Evolutionary conservation across 2,113 vertebrate genomes (phyloP).

Genomic region (Nycticryphes semicollaris): DNA sequence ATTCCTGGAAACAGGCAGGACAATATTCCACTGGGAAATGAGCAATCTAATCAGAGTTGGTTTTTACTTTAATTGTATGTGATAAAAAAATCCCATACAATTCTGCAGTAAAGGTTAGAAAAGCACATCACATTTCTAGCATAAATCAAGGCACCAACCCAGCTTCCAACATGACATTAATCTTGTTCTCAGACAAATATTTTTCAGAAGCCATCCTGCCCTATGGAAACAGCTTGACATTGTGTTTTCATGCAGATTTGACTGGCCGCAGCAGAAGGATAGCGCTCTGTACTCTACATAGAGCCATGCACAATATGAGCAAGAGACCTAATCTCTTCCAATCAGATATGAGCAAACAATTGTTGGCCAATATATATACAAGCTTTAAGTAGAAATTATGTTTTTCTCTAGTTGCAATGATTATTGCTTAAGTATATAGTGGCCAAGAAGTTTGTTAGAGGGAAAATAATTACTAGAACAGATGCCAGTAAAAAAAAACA

Average conservation of each 20-base stretch:
- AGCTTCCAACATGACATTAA: conserved; percentile 29
- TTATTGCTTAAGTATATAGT: not conserved
- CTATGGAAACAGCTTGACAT: not conserved
- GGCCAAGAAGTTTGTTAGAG: not conserved
- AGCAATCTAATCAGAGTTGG: conserved; percentile 63
- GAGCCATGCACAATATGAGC: not conserved
- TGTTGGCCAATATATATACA: not conserved
- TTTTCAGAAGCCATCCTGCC: not conserved
- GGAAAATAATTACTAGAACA: not conserved
- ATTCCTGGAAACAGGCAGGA: conserved; percentile 58
- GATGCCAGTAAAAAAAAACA: not conserved
- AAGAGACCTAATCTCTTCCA: not conserved
- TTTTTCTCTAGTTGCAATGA: not conserved
- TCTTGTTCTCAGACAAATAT: conserved; percentile 24
- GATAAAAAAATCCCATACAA: conserved; percentile 63
- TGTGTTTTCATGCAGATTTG: not conserved
- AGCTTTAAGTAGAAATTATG: not conserved
- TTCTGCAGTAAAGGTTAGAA: conserved; percentile 63
- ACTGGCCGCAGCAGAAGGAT: not conserved
- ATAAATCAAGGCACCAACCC: conserved; percentile 50
- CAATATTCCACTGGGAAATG: conserved; percentile 6
- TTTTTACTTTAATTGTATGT: conserved; percentile 69
- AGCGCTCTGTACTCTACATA: not conserved
- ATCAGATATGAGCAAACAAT: not conserved
- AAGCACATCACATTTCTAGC: conserved; percentile 58